Percentiles rank a stretch among this genome's conserved stretches.
phyloP scores from a whole-genome alignment of 1,140 invertebrate genomes.

The Nasonia giraulti region DNA sequence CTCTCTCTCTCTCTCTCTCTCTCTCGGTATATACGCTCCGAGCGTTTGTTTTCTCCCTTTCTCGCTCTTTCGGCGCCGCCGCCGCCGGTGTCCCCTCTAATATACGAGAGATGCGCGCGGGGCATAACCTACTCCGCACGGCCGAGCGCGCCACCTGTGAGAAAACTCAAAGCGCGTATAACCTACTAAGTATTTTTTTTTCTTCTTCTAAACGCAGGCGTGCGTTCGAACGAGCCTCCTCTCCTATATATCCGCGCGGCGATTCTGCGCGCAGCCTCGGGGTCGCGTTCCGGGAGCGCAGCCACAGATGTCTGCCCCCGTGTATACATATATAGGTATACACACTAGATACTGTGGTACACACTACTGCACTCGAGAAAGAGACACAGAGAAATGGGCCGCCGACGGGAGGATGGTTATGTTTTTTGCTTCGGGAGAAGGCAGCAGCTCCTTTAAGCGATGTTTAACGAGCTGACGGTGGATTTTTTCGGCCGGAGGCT shows the following conservation, averaged over 20 bases:
- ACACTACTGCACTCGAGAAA: neutral
- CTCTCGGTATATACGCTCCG: neutral
- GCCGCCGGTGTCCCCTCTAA: neutral
- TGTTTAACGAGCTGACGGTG: neutral
- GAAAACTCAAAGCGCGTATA: no score
- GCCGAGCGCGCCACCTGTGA: no score
- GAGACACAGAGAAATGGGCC: neutral
- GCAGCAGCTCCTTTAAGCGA: neutral
- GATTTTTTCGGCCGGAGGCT: neutral
- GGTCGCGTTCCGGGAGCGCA: neutral
- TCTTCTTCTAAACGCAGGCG: no score
- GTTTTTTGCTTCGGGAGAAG: neutral
- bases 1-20: no score
- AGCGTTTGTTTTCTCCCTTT: conserved; percentile 53
- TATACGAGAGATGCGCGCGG: neutral
- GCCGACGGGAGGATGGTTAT: neutral
- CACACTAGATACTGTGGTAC: no score
- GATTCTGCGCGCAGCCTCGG: neutral
- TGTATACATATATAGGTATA: neutral
- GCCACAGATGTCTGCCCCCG: neutral
- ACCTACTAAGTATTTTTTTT: no score
- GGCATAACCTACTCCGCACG: no score
- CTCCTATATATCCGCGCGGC: no score
- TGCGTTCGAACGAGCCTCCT: neutral
- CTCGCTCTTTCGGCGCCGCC: conserved; percentile 9